Conservation (phyloP, 2,888 invertebrate species). For the Poecilobothrus nobilitatus region DNA sequence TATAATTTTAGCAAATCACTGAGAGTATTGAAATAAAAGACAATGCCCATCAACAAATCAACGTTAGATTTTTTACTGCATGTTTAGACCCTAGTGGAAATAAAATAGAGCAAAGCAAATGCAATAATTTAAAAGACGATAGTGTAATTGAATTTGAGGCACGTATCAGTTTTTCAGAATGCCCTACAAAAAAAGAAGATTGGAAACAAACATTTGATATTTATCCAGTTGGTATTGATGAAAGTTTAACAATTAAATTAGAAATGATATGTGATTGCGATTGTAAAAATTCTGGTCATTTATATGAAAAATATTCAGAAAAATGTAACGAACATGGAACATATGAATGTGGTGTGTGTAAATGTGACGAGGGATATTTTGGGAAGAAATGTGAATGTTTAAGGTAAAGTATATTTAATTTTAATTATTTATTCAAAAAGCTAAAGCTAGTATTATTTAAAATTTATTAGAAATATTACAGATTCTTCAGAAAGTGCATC, state of each 20-base stretch:
- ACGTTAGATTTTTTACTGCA: conserved; percentile 69
- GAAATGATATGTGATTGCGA: conserved; percentile 87
- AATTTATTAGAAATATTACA: no score
- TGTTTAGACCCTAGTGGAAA: conserved; percentile 50
- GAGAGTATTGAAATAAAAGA: conserved; percentile 81
- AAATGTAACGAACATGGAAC: conserved; percentile 64
- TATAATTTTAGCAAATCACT: conserved; percentile 64
- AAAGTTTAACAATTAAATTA: conserved; percentile 70
- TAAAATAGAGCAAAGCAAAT: conserved; percentile 60
- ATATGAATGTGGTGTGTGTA: conserved; percentile 77
- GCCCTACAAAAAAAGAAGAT: conserved; percentile 66
- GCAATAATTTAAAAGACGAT: conserved; percentile 77
- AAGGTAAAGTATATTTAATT: conserved; percentile 35
- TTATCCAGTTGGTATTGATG: conserved; percentile 84
- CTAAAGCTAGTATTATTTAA: no score
- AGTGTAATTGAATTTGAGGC: conserved; percentile 67
- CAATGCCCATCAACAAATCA: conserved; percentile 65
- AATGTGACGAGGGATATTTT: conserved; percentile 55
- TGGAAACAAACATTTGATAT: conserved; percentile 74
- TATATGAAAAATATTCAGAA: conserved; percentile 37
- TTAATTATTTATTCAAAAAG: no score
- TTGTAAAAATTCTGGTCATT: conserved; percentile 53
- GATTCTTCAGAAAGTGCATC: conserved; percentile 53
- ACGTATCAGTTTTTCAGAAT: conserved; percentile 66
- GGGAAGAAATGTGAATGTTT: conserved; percentile 79